phyloP scores from a whole-genome alignment of 1,140 invertebrate genomes.

The Anadara kagoshimensis region DNA sequence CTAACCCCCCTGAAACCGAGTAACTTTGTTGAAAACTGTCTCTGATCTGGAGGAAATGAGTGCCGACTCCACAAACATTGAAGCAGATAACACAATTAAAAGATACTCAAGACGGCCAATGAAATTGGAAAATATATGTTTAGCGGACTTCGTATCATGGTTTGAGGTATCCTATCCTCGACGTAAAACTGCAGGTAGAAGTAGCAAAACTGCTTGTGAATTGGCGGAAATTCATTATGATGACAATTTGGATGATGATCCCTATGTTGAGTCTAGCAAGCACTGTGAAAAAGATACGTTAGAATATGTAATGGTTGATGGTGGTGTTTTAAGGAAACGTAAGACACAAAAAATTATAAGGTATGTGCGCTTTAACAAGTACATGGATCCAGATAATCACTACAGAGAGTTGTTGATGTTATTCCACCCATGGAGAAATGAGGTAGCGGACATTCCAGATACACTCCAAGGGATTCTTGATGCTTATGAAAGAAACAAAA shows the following conservation, averaged over 20 bases:
- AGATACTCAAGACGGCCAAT: slow-evolving; percentile 18
- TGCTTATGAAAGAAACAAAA: not conserved
- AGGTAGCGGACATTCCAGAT: not conserved
- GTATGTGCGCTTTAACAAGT: not conserved
- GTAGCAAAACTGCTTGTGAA: not conserved
- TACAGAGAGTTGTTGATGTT: not conserved
- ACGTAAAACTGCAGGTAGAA: not conserved
- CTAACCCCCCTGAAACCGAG: slow-evolving; percentile 30
- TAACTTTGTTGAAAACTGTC: slow-evolving; percentile 28
- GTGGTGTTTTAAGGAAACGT: slow-evolving; percentile 1
- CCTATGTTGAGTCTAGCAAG: not conserved
- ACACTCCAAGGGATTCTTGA: not conserved
- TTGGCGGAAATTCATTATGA: slow-evolving; percentile 14
- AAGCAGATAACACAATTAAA: slow-evolving; percentile 24
- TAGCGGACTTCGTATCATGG: slow-evolving; percentile 21
- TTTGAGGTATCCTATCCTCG: slow-evolving; percentile 14
- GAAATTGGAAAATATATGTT: slow-evolving; percentile 9
- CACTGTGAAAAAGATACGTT: not conserved
- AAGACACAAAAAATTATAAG: slow-evolving; percentile 1
- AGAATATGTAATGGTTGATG: slow-evolving; percentile 8
- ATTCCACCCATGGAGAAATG: not conserved
- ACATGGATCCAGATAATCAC: not conserved
- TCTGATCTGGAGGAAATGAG: slow-evolving; percentile 22
- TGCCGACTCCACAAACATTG: slow-evolving; percentile 17
- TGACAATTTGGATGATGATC: slow-evolving; percentile 4